Base-by-base conservation (phyloP, 2,888 invertebrate species). In the Leptura quadrifasciata region DNA sequence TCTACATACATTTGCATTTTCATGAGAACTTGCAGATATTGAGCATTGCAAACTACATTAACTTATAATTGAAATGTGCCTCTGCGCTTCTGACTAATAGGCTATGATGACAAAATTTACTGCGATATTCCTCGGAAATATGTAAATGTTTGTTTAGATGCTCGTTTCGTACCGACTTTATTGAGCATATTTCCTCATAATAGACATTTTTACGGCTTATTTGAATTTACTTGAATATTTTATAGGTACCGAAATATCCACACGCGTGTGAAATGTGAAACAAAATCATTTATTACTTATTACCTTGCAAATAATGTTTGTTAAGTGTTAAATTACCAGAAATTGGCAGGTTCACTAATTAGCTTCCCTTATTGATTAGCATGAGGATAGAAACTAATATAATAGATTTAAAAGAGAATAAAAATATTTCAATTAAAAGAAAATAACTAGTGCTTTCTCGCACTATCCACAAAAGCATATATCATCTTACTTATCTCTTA, bases 1-100 rank as follows among this genome's bases (percentile, higher is more conserved):
- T 72, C 58, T 54, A 72, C 54, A 65, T 55, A 65, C 31, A 72
- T 72, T 72, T 72, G 55, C 72, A 72, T 72, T 72, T 72, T 72
- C 72, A 72, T 72, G 72, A 72, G 31, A 24, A 72, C 55, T 39
- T 63, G 35, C 57, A 20, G 72, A 65, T 72, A 72, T 72, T 55
- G 64, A 72, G 17, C 21, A 55, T 21, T 54, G 64, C 15, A 63
- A 72, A 54, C 72, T 65, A 72, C 64, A 61, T 58, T 71, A 61
- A 47, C 64, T 72, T 64, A 52, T 72, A 72, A 72, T 72, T 72
- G 72, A 72, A 72, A 64, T 31, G 64, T 55, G 64, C 63, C 35
- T 31, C 47, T 60, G 15, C 71, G 24, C 67, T 69, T 6, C 35
- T 35, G 57, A 31, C 57, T 69, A 69, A 69, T 31, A 35, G 68